Percentiles rank a stretch among this genome's conserved stretches.
Evolutionary conservation across 2,888 invertebrate genomes (phyloP).

Genomic region (Atrina japonica): DNA sequence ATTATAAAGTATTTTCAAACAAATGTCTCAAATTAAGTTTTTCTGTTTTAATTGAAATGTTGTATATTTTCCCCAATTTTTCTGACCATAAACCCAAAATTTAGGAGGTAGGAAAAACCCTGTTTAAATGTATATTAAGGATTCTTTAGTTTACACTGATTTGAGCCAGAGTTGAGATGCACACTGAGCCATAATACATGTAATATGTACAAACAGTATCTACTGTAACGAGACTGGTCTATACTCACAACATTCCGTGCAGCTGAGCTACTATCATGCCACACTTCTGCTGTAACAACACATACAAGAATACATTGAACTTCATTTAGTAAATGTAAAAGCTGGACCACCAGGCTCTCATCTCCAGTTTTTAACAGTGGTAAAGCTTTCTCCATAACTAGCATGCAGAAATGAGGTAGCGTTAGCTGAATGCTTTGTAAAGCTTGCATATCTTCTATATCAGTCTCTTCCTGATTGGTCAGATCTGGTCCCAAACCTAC

Average conservation of each 20-base stretch:
- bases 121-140: too few species aligned
- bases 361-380: conserved; percentile 66
- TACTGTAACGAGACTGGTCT: too few species aligned
- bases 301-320: conserved; percentile 58
- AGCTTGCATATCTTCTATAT: conserved; percentile 71
- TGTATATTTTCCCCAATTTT: too few species aligned
- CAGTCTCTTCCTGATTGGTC: conserved; percentile 61
- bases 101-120: too few species aligned
- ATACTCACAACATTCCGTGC: conserved; percentile 74
- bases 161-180: too few species aligned
- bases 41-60: too few species aligned
- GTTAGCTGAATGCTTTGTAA: conserved; percentile 76
- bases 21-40: too few species aligned
- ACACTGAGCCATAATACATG: too few species aligned
- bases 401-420: conserved; percentile 75
- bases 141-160: too few species aligned
- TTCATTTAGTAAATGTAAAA: conserved; percentile 66
- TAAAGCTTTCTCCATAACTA: conserved; percentile 67
- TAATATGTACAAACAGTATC: too few species aligned
- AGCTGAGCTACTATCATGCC: conserved; percentile 72
- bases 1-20: too few species aligned
- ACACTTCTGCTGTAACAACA: conserved; percentile 64
- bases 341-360: conserved; percentile 56
- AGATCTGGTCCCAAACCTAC: conserved; percentile 58
- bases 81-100: too few species aligned